Conservation (phyloP, 2,888 invertebrate genomes). For the Tetanocera ferruginea region DNA sequence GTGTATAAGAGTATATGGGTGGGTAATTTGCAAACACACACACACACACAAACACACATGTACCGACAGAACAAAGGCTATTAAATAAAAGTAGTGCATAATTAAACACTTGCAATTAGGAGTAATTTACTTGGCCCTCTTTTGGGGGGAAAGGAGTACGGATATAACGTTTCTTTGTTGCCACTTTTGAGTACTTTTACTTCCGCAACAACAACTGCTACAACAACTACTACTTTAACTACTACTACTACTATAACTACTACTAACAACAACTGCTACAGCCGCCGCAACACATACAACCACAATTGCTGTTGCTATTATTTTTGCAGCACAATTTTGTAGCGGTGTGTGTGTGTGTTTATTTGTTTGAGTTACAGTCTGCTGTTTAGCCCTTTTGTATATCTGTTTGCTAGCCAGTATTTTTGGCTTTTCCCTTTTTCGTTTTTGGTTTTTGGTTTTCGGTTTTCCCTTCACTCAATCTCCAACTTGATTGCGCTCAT, state of each 20-base stretch:
- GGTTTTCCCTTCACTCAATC: conserved; percentile 4
- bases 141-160: conserved; percentile 42
- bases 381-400: no score
- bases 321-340: background rate
- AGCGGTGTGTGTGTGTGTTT: background rate
- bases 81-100: conserved; percentile 66
- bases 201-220: background rate
- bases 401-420: background rate
- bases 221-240: background rate
- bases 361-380: background rate
- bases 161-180: background rate
- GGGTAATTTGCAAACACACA: conserved; percentile 28
- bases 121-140: conserved; percentile 62
- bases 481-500: conserved; percentile 51
- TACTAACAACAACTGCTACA: background rate
- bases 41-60: conserved; percentile 27
- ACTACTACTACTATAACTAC: background rate
- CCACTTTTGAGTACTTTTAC: background rate
- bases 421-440: conserved; percentile 9
- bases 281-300: background rate
- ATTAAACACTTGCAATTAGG: conserved; percentile 67
- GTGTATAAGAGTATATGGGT: background rate
- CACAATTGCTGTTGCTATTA: background rate
- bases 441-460: conserved; percentile 20
- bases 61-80: conserved; percentile 52